Evolutionary conservation across 2,888 invertebrate species (phyloP).

Genomic region (Chrysodeixis includens): DNA sequence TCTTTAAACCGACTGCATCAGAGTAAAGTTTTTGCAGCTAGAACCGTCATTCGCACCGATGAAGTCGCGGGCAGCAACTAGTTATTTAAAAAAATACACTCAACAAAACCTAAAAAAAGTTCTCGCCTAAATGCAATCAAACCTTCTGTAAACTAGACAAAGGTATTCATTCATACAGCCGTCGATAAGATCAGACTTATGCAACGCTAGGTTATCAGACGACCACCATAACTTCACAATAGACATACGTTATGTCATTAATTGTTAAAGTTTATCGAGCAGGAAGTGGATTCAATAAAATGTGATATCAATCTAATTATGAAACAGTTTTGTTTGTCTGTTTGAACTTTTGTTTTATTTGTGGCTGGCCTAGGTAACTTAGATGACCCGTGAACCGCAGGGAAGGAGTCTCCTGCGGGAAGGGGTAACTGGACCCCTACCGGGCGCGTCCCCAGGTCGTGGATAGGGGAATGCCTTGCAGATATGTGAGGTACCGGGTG

Average conservation of each 20-base stretch:
- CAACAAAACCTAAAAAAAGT: no score
- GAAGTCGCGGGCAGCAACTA: no score
- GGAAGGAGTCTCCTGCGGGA: no score
- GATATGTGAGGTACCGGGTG: no score
- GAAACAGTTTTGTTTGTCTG: neutral
- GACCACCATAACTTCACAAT: conserved; percentile 30
- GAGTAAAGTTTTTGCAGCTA: no score
- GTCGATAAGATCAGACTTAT: conserved; percentile 12
- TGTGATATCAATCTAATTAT: conserved; percentile 18
- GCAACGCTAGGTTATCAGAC: conserved; percentile 29
- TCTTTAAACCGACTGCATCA: no score
- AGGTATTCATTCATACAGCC: neutral
- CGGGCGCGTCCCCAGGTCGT: no score
- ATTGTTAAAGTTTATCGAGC: conserved; percentile 36
- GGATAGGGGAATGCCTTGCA: no score
- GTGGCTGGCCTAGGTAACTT: no score
- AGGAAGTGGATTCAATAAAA: conserved; percentile 50
- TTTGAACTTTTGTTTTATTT: neutral
- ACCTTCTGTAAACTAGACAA: neutral
- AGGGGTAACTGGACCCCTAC: no score
- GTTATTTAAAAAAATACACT: neutral
- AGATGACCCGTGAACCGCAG: no score
- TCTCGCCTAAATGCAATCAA: neutral
- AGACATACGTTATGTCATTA: conserved; percentile 33
- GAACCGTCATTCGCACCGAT: no score